phyloP scores from a whole-genome alignment of 2,113 vertebrate species.

The Corydoras maculifer region DNA sequence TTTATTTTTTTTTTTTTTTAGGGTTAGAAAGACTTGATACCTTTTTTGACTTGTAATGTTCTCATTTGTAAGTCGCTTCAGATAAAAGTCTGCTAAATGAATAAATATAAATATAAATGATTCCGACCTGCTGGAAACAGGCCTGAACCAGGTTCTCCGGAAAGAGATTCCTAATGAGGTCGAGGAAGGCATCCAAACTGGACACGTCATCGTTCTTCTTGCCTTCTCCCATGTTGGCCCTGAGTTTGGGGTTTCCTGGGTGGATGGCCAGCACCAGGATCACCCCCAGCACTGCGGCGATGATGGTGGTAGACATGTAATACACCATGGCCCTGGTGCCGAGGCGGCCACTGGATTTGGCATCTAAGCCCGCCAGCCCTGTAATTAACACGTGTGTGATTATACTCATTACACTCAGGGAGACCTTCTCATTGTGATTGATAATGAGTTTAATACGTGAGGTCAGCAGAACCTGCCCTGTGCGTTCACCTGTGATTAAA shows the following conservation, averaged over 20 bases:
- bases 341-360: conserved; percentile 92
- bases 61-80: too few relatives aligned
- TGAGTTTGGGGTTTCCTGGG: conserved; percentile 92
- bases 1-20: too few relatives aligned
- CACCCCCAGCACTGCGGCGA: conserved; percentile 88
- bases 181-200: conserved; percentile 90
- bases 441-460: background rate
- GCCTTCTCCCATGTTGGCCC: conserved; percentile 85
- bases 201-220: conserved; percentile 95
- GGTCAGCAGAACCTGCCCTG: background rate
- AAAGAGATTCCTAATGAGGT: conserved; percentile 93
- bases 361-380: conserved; percentile 95
- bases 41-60: too few relatives aligned
- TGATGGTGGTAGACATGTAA: conserved; percentile 96
- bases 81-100: too few relatives aligned
- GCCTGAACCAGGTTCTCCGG: conserved; percentile 96
- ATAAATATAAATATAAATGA: too few relatives aligned
- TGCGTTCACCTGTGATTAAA: conserved; percentile 85
- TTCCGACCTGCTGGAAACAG: conserved; percentile 91
- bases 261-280: conserved; percentile 91
- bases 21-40: too few relatives aligned
- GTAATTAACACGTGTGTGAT: background rate
- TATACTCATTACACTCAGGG: background rate
- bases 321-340: conserved; percentile 96
- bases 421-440: background rate